These are phyloP conservation scores for Jaculus jaculus DNA, from an alignment of 2,113 vertebrate species.

Conservation along the genomic window DNA sequence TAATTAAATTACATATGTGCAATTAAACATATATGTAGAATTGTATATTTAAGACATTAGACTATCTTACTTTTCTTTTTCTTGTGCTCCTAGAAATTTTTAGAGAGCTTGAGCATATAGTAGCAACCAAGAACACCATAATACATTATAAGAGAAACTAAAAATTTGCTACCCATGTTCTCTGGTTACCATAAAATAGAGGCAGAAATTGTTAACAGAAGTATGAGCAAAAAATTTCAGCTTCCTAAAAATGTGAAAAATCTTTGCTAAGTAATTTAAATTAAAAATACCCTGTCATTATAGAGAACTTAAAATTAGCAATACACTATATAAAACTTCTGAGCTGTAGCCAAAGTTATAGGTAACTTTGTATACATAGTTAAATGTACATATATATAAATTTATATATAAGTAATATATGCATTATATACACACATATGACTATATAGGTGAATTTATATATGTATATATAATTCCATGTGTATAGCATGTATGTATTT, in stretches of 20 bases:
- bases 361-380: no score
- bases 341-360: not conserved
- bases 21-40: not conserved
- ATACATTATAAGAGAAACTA: not conserved
- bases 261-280: not conserved
- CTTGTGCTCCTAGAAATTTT: not conserved
- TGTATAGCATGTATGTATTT: no score
- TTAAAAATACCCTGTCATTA: not conserved
- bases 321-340: not conserved
- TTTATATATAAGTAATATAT: no score
- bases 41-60: not conserved
- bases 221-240: not conserved
- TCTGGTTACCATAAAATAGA: not conserved
- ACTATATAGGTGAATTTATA: no score
- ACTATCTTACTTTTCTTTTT: not conserved
- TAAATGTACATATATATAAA: no score
- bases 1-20: not conserved
- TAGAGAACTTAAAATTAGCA: not conserved
- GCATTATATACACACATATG: no score
- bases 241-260: not conserved
- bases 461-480: no score
- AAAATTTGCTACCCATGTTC: not conserved
- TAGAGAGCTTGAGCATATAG: not conserved
- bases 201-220: conserved; percentile 11
- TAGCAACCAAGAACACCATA: not conserved